Evolutionary conservation across 1,140 invertebrate species (phyloP), one percentile per base, ranked within the genome.

Genomic region (Camponotus pennsylvanicus): DNA sequence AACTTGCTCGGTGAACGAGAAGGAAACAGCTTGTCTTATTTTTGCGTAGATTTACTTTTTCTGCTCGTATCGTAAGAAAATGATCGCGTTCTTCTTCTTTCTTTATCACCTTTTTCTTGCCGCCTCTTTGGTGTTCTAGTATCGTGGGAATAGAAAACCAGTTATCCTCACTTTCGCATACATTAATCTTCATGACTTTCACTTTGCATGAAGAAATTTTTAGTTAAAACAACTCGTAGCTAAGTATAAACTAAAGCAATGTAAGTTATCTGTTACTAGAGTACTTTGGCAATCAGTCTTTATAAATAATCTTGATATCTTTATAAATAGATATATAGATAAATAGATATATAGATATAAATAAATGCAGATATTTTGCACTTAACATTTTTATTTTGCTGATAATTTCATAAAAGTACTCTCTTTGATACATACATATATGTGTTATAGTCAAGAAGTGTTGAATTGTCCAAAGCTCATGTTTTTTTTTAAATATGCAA

Each of bases 141-240:
- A 85, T 84, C 86, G 73, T 76, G 73, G 61, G 55, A 76, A 86
- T 55, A 59, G 66, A 55, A 57, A 49, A 49, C 71, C 55, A 75
- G 57, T 67, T 77, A 90, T 67, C 84, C 66, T 88, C 32, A 55
- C 83, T 57, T 42, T 21, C 66, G 82, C 15, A 11, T 55, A 42
- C 90, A 90, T 91, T 91, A 91, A 91, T 91, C 89, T 91, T 91
- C 89, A 88, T 91, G 80, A 91, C 77, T 64, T 90, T 90, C 67
- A 79, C 69, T 85, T 61, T 88, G 78, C 21, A 66, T 40, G 34
- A 69, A 61, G 71, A 75, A 59, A 86, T 83, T 83, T 83, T 83
- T 83, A 73, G 55, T 63, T 83, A 40, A 34, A 61, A 75, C 15
- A 15, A 52, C 15, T 49, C 8, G 59, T 2, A 27, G 7, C 27